Conservation (phyloP, 2,888 invertebrate genomes). For the Graphium colonna region DNA sequence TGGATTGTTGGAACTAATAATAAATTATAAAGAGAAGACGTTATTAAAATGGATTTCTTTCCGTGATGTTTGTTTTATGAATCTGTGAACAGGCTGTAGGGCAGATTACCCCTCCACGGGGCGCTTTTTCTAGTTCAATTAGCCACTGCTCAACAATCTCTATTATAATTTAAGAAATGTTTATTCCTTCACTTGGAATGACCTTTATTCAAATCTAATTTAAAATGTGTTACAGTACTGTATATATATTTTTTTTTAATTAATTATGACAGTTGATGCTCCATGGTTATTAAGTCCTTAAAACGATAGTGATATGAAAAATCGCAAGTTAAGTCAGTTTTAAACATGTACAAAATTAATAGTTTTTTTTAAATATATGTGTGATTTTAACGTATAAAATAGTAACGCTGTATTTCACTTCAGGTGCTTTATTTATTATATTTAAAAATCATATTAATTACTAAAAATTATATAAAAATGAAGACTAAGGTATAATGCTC, state of each 20-base stretch:
- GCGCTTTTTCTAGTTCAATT: slow-evolving; percentile 2
- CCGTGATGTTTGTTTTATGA: slow-evolving; percentile 1
- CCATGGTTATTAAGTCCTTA: too few species aligned
- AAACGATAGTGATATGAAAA: not conserved
- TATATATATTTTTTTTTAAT: not conserved
- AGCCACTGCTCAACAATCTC: slow-evolving; percentile 1
- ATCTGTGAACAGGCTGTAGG: not conserved
- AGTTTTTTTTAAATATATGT: too few species aligned
- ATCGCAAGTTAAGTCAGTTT: not conserved
- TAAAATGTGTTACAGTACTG: not conserved
- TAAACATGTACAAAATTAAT: not conserved
- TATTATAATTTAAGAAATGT: slow-evolving; percentile 2
- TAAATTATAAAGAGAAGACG: not conserved
- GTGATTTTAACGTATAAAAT: too few species aligned
- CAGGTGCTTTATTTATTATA: too few species aligned
- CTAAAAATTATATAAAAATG: too few species aligned
- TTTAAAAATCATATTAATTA: too few species aligned
- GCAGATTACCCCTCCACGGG: slow-evolving; percentile 6
- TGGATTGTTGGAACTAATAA: not conserved
- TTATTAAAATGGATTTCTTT: slow-evolving; percentile 3
- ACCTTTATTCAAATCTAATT: too few species aligned
- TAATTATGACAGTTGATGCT: too few species aligned
- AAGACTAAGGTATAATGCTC: too few species aligned
- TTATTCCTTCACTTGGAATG: slow-evolving; percentile 2
- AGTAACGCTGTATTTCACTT: too few species aligned